Evolutionary conservation across 2,113 vertebrate genomes (phyloP), one percentile per base, ranked within the genome.

Genomic region (Rhinopomastus cyanomelas): DNA sequence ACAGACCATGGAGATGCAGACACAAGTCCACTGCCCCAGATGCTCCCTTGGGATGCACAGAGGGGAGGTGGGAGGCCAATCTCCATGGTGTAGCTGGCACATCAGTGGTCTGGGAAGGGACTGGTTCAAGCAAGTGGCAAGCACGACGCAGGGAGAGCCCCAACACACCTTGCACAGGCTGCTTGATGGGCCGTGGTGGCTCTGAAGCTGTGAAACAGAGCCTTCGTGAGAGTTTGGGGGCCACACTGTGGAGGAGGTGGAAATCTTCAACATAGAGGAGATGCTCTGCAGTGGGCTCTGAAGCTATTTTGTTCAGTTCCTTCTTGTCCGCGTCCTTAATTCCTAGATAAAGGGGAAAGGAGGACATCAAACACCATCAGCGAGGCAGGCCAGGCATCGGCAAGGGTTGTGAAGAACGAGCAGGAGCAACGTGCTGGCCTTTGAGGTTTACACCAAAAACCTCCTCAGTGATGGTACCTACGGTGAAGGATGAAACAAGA

Each of bases 171-270:
- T 90, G 90, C 19, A 49, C 39, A 2, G 60, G 77, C 3, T 88
- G 91, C 86, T 87, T 98, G 79, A 96, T 76, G 9, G 98, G 98
- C 5, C 85, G 96, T 0, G 98, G 98, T 1, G 98, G 98, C 52
- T 98, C 98, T 0, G 98, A 98, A 19, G 98, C 97, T 5, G 97
- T 97, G 80, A 98, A 94, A 72, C 98, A 99, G 39, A 99, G 76
- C 61, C 98, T 95, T 36, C 98, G 97, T 16, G 98, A 98, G 49
- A 99, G 96, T 51, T 98, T 98, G 60, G 97, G 97, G 30, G 97
- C 96, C 57, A 98, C 64, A 1, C 18, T 34, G 14, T 96, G 92
- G 64, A 98, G 97, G n/a, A 94, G 93, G n/a, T 95, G 95, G 80
- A 97, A 98, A 76, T 98, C 98, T 5, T 95, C 55, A 11, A 83